Percentiles rank a stretch among this genome's conserved stretches.
phyloP scores from a whole-genome alignment of 2,113 vertebrate species.

The Raphicerus campestris region DNA sequence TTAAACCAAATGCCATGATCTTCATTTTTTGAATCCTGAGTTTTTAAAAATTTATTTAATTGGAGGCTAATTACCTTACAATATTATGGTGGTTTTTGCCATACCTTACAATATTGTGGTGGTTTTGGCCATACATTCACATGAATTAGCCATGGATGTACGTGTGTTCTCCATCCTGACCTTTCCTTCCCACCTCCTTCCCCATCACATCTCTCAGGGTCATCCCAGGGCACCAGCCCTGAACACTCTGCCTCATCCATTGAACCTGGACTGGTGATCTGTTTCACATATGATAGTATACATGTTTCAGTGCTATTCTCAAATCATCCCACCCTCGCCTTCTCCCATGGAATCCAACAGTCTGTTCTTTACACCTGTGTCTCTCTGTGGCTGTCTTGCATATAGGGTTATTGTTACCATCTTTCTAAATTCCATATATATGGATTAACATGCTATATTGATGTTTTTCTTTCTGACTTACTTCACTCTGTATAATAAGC shows the following conservation, averaged over 20 bases:
- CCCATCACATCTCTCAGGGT: not conserved
- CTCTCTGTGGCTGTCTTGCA: rapidly evolving
- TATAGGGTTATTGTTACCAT: not conserved
- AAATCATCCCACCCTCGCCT: not conserved
- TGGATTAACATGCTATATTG: not conserved
- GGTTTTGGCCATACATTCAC: no score
- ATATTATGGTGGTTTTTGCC: not conserved
- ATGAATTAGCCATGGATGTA: not conserved
- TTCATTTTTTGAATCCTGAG: not conserved
- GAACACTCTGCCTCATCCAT: not conserved
- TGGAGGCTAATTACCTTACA: not conserved
- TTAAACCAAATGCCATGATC: not conserved
- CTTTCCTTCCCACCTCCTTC: not conserved
- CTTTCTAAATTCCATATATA: not conserved
- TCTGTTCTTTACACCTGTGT: not conserved
- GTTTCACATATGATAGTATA: not conserved
- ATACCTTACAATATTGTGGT: no score
- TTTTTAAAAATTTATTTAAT: not conserved
- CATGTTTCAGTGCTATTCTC: not conserved
- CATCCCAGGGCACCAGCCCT: not conserved
- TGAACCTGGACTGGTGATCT: rapidly evolving
- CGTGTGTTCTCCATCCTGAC: not conserved
- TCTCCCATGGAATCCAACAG: not conserved
- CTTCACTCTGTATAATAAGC: not conserved
- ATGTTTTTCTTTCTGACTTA: not conserved